These are phyloP conservation scores for Vombatus ursinus DNA, from an alignment of 2,113 vertebrate species.

Conservation along the genomic window DNA sequence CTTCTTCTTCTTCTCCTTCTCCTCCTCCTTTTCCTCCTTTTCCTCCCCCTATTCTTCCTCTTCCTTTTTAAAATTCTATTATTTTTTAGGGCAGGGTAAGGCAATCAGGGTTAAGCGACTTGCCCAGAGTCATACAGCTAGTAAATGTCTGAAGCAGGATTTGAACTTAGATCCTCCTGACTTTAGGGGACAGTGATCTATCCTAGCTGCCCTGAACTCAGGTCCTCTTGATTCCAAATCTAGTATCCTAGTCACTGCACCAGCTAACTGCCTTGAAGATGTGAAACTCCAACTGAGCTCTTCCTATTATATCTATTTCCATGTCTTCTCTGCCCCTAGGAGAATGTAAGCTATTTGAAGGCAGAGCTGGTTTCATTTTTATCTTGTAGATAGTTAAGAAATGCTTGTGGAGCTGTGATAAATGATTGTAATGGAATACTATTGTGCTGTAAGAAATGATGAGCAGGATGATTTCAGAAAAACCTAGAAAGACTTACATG, in stretches of 20 bases:
- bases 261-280: not conserved
- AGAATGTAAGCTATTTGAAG: not conserved
- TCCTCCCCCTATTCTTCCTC: no score
- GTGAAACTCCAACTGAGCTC: not conserved
- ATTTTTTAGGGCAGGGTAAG: no score
- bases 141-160: not conserved
- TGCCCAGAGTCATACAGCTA: not conserved
- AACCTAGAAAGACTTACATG: no score
- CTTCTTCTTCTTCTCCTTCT: no score
- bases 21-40: no score
- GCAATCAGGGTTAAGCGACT: not conserved
- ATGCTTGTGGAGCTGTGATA: not conserved
- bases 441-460: no score
- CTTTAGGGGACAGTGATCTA: not conserved
- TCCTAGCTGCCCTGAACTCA: not conserved
- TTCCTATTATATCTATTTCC: not conserved
- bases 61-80: no score
- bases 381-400: not conserved
- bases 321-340: not conserved
- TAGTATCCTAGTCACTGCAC: not conserved
- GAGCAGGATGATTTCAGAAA: no score
- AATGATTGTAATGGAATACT: no score
- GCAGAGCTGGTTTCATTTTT: not conserved
- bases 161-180: not conserved
- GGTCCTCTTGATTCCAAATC: not conserved